Conservation (phyloP, 35 echinoderm and acorn worm species). For the Lytechinus variegatus region DNA sequence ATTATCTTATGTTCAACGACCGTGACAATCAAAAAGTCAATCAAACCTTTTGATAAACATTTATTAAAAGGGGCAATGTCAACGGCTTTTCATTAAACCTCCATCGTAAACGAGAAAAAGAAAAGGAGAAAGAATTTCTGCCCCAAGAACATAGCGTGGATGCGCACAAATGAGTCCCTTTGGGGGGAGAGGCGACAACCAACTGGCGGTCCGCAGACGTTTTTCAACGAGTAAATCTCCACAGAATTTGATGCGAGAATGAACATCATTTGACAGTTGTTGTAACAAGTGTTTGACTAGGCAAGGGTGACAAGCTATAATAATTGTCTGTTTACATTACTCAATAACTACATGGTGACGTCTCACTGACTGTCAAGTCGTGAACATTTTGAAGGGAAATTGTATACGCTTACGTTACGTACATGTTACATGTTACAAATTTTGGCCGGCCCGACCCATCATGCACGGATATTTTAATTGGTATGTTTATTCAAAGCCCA, state of each 20-base stretch:
- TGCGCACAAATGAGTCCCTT: constrained; percentile 16
- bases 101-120: background rate
- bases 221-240: background rate
- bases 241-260: background rate
- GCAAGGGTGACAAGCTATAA: background rate
- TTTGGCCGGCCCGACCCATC: background rate
- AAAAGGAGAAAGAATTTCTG: background rate
- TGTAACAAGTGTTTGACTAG: background rate
- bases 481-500: background rate
- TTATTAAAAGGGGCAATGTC: background rate
- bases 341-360: background rate
- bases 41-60: background rate
- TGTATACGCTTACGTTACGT: background rate
- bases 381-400: background rate
- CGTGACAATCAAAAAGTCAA: background rate
- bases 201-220: background rate
- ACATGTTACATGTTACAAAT: too few relatives aligned
- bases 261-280: background rate
- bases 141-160: background rate
- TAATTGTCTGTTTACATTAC: background rate
- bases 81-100: background rate
- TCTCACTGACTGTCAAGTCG: background rate
- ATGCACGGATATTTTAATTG: background rate
- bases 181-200: background rate
- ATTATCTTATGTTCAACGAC: background rate